Base-by-base conservation (phyloP, 2,797 vertebrate genomes). In the Danio choprae region DNA sequence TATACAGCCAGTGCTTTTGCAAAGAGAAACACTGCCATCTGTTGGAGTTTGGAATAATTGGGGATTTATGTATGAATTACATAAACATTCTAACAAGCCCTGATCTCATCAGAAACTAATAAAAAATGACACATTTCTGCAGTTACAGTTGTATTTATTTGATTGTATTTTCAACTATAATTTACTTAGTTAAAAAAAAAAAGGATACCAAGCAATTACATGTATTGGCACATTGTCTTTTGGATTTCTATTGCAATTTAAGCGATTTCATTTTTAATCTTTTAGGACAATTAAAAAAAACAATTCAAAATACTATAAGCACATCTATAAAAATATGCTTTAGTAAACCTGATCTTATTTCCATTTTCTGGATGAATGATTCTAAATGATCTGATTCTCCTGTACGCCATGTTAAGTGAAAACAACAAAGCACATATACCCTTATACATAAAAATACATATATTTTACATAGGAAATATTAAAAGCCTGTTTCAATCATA, bases 191-290 rank as follows among this genome's bases (percentile, higher is more conserved):
- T 29, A 29, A 60, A 78, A 48, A 77, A 48, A 77, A 80, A 85
- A 82, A 50, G 58, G 40, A 62, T 56, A 64, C 20, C 65, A 22
- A 16, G 56, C 22, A 79, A 44, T 50, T 71, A 48, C 56, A 75
- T 79, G 38, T 62, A 63, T 81, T 84, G 86, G 82, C 84, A 84
- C 82, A 77, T 83, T 80, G 48, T 65, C 36, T 58, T 40, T 79
- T 43, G 46, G 59, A 77, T 36, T 63, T 16, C 50, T 73, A 59
- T 51, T 74, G 62, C 41, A 51, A 53, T 77, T 74, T 40, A 69
- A 68, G 55, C 58, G 65, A 60, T 15, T 22, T 43, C 16, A 41
- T 40, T 15, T 62, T 74, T 64, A n/a, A n/a, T n/a, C n/a, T n/a
- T n/a, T 65, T 41, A 9, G 51, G 67, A 41, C 48, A 51, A 8